A percentile compares a stretch with the other conserved stretches of the same genome.
phyloP scores from a whole-genome alignment of 2,888 invertebrate species.

The Stenichneumon culpator region DNA sequence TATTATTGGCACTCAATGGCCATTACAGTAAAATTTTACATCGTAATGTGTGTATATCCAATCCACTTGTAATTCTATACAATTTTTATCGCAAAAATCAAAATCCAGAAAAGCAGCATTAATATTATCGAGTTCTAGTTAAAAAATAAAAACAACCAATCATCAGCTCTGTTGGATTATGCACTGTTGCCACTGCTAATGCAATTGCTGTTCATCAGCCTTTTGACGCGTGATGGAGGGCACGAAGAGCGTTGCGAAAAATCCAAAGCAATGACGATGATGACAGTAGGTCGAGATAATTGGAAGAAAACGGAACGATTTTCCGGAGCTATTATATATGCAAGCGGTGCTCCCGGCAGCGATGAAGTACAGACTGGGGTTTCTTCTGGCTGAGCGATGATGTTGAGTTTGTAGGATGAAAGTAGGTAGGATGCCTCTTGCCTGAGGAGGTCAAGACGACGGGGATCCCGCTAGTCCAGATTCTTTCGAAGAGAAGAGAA shows the following conservation, averaged over 20 bases:
- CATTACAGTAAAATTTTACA: too few species aligned
- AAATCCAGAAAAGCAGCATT: too few species aligned
- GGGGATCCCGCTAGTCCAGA: conserved; percentile 67
- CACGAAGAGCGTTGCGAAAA: background rate
- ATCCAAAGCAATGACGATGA: background rate
- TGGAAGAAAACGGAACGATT: background rate
- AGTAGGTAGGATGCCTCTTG: conserved; percentile 62
- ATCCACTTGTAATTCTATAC: too few species aligned
- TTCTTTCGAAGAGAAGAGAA: conserved; percentile 58
- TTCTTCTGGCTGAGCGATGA: conserved; percentile 38
- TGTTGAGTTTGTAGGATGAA: conserved; percentile 58
- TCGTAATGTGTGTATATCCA: too few species aligned
- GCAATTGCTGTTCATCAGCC: background rate
- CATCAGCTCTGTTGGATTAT: conserved; percentile 30
- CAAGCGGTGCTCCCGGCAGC: background rate
- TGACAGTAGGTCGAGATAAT: background rate
- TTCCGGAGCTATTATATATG: background rate
- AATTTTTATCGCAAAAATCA: too few species aligned
- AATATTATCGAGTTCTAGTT: too few species aligned
- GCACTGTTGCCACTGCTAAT: conserved; percentile 17
- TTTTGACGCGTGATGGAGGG: conserved; percentile 10
- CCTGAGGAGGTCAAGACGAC: conserved; percentile 63
- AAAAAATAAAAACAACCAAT: too few species aligned
- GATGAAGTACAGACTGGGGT: background rate
- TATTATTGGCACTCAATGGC: too few species aligned